phyloP scores from a whole-genome alignment of 2,888 invertebrate species.

The Lissocephala sabroskyi region DNA sequence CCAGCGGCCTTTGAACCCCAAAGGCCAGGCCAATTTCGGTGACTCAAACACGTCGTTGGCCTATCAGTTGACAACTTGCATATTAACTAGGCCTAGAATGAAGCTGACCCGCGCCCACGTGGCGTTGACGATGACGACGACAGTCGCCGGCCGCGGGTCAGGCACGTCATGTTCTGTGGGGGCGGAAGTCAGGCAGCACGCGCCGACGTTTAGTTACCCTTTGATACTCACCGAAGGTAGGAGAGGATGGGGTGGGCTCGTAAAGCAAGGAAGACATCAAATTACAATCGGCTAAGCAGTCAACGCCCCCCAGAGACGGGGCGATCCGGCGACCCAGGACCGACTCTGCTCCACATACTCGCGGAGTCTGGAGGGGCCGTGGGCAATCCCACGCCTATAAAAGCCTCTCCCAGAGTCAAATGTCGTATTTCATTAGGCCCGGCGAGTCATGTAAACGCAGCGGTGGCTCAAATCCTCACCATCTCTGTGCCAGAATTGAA shows the following conservation, averaged over 20 bases:
- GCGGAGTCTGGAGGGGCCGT: too few relatives aligned
- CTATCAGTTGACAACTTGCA: conserved; percentile 44
- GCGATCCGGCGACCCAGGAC: too few relatives aligned
- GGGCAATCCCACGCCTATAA: conserved; percentile 61
- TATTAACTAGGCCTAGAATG: conserved; percentile 43
- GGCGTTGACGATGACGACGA: conserved; percentile 14
- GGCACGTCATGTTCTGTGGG: conserved; percentile 13
- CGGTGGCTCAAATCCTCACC: conserved; percentile 20
- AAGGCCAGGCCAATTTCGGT: conserved; percentile 31
- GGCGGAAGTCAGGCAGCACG: conserved; percentile 48
- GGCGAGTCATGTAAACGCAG: conserved; percentile 45
- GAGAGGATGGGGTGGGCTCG: neutral
- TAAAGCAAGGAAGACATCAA: conserved; percentile 8
- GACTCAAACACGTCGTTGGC: conserved; percentile 48
- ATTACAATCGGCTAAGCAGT: neutral
- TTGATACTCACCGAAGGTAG: conserved; percentile 19
- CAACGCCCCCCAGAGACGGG: neutral
- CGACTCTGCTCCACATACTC: too few relatives aligned
- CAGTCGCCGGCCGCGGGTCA: conserved; percentile 19
- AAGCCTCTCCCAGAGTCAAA: conserved; percentile 58
- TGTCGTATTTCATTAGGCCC: conserved; percentile 56
- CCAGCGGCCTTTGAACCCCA: too few relatives aligned
- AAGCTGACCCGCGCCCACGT: conserved; percentile 13
- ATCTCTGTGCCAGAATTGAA: conserved; percentile 38
- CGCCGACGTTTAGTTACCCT: conserved; percentile 19